Conservation (phyloP, 2,113 vertebrate genomes). For the Gobius niger region DNA sequence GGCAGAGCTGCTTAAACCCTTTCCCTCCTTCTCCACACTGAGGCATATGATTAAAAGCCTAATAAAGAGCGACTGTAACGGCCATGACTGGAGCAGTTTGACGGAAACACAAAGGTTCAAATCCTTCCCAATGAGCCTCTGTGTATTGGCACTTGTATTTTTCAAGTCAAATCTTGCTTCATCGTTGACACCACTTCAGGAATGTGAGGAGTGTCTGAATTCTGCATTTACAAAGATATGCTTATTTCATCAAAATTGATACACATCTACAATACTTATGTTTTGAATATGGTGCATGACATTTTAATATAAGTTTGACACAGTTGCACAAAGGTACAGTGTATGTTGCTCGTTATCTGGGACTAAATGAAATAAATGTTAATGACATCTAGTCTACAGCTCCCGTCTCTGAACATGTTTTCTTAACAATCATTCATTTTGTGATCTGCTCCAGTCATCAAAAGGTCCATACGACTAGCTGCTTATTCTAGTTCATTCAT, state of each 20-base stretch:
- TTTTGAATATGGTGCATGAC: neutral
- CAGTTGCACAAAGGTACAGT: constrained; percentile 16
- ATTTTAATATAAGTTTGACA: neutral
- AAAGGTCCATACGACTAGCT: too few relatives aligned
- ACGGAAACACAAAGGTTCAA: constrained; percentile 35
- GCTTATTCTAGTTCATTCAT: too few relatives aligned
- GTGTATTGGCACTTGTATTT: constrained; percentile 11
- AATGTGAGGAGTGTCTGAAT: constrained; percentile 52
- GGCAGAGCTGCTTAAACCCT: constrained; percentile 11
- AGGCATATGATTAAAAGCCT: constrained; percentile 1
- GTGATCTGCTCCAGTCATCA: too few relatives aligned
- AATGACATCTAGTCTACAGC: constrained; percentile 51
- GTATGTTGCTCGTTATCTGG: constrained; percentile 41
- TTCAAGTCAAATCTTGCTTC: constrained; percentile 73
- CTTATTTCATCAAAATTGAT: neutral
- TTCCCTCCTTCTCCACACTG: neutral
- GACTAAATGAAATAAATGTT: constrained; percentile 49
- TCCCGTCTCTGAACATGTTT: constrained; percentile 45
- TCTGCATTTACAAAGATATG: constrained; percentile 9
- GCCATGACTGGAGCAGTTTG: constrained; percentile 11
- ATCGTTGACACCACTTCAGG: constrained; percentile 50
- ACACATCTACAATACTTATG: neutral
- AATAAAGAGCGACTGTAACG: constrained; percentile 5
- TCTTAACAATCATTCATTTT: too few relatives aligned
- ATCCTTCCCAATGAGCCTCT: constrained; percentile 16